These are phyloP conservation scores for Istiophorus platypterus DNA, from an alignment of 2,113 vertebrate genomes.

Conservation along the genomic window DNA sequence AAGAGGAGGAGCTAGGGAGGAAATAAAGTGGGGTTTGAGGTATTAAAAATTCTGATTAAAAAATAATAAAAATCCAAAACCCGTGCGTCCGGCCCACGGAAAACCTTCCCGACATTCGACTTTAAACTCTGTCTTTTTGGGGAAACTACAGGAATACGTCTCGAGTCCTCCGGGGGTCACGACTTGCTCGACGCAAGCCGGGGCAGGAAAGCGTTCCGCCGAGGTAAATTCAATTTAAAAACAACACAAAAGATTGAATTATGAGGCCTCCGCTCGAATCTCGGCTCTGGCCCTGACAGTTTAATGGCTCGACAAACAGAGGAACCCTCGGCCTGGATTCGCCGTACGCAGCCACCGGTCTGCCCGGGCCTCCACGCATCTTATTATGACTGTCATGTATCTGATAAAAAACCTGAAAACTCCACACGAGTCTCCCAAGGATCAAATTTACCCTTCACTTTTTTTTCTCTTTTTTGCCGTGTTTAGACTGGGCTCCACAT, in stretches of 20 bases:
- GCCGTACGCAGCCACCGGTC: slow-evolving; percentile 18
- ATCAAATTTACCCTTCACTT: slow-evolving; percentile 5
- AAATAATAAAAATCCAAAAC: neutral
- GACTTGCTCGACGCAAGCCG: slow-evolving; percentile 23
- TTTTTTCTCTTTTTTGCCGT: neutral
- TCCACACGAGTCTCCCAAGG: neutral
- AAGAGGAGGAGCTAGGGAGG: neutral
- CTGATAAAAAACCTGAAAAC: slow-evolving; percentile 11
- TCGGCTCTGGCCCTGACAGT: slow-evolving; percentile 23
- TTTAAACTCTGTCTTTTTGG: neutral
- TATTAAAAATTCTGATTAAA: neutral
- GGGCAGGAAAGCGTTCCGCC: slow-evolving; percentile 19
- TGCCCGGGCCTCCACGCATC: slow-evolving; percentile 13
- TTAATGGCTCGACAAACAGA: slow-evolving; percentile 52
- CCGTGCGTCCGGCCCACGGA: no score
- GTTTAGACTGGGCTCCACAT: slow-evolving; percentile 7
- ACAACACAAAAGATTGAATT: slow-evolving; percentile 40
- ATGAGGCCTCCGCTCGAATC: slow-evolving; percentile 30
- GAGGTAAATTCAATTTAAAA: slow-evolving; percentile 43
- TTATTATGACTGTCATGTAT: slow-evolving; percentile 44
- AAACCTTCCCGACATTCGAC: neutral
- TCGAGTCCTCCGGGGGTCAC: neutral
- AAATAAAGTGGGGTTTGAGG: neutral
- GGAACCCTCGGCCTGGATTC: slow-evolving; percentile 30
- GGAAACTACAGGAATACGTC: slow-evolving; percentile 2